Evolutionary conservation across 2,888 invertebrate species (phyloP).

Genomic region (Tromatobia lineatoria): DNA sequence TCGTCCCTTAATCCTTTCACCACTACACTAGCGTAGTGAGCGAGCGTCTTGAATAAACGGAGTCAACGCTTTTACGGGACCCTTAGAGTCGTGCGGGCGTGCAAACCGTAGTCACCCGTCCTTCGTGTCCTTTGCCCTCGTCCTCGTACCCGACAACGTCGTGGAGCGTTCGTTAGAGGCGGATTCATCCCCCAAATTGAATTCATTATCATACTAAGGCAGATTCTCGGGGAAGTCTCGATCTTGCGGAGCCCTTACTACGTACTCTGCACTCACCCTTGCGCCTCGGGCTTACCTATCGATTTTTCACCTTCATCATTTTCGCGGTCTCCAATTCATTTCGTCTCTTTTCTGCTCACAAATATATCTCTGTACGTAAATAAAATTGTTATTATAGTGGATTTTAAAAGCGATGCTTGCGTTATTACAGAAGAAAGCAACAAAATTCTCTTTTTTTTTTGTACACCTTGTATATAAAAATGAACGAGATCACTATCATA

Average conservation of each 20-base stretch:
- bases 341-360: background rate
- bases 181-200: constrained; percentile 84
- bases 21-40: constrained; percentile 9
- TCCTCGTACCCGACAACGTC: constrained; percentile 73
- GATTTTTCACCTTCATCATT: constrained; percentile 22
- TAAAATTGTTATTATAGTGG: constrained; percentile 11
- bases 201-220: constrained; percentile 84
- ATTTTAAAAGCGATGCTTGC: background rate
- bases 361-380: background rate
- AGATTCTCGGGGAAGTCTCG: constrained; percentile 81
- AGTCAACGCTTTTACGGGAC: constrained; percentile 58
- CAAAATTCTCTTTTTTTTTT: background rate
- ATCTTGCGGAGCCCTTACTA: constrained; percentile 61
- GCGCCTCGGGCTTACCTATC: constrained; percentile 5
- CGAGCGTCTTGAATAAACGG: constrained; percentile 64
- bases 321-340: constrained; percentile 34
- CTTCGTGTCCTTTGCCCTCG: constrained; percentile 55
- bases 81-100: constrained; percentile 36
- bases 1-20: constrained; percentile 58
- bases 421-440: background rate
- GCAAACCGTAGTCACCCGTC: constrained; percentile 17
- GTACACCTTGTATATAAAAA: too few relatives aligned
- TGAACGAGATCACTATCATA: too few relatives aligned
- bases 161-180: constrained; percentile 83
- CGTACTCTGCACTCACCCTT: constrained; percentile 8